Evolutionary conservation across 2,113 vertebrate species (phyloP), one percentile per base, ranked within the genome.

Genomic region (Anoura caudifer): DNA sequence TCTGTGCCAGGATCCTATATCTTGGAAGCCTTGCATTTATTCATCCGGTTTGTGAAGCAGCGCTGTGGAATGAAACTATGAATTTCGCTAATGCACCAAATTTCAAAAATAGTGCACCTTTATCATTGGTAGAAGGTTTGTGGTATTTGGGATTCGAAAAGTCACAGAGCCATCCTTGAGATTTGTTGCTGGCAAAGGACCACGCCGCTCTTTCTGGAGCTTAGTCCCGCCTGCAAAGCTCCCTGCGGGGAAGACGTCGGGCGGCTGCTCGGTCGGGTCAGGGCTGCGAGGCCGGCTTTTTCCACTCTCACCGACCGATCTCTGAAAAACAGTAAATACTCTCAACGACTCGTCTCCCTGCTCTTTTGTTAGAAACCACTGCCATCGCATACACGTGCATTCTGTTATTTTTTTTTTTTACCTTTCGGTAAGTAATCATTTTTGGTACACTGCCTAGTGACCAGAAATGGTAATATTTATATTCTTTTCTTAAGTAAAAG

Each of bases 271-370:
- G 52, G 69, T 67, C 33, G 26, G 16, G 1, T 36, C 11, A n/a
- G 8, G 33, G 33, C 4, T 38, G 16, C 5, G 0, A 3, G 26
- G 33, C 19, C 0, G 38, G 38, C 13, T 7, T 3, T 0, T 9
- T 61, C 79, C 10, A 10, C 36, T 76, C 47, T 75, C 47, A 19
- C 38, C 28, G 45, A 45, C 7, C 33, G 14, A 24, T 13, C 45
- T n/a, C 59, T 7, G 16, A n/a, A 61, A 52, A 38, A 31, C 61
- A 67, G 4, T 9, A 20, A 20, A 10, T 31, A 11, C 28, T 56
- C 61, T 22, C 28, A 9, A 19, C 24, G 8, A 11, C 43, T 19
- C 22, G 14, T 28, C 59, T 82, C 7, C 4, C 59, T 11, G 33
- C 52, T n/a, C 52, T 52, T 20, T 10, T 13, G 33, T 50, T 54